Conservation (phyloP, 1,140 invertebrate species). For the Anagrus nilaparvatae region DNA sequence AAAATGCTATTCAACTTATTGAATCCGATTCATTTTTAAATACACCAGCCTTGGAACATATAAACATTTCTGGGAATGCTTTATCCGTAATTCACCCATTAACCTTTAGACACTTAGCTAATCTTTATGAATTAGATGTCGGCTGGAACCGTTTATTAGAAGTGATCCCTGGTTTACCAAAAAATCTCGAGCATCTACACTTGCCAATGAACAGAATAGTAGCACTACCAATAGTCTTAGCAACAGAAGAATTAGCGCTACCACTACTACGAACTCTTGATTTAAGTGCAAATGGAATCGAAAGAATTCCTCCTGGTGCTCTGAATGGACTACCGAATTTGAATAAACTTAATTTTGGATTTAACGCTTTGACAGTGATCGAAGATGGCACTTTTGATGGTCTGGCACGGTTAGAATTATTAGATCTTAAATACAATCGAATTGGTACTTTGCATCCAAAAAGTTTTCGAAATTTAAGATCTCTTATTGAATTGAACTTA, state of each 20-base stretch:
- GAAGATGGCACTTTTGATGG: conserved; percentile 61
- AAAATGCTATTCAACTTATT: conserved; percentile 60
- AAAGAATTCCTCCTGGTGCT: conserved; percentile 53
- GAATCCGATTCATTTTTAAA: conserved; percentile 63
- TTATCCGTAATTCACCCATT: conserved; percentile 55
- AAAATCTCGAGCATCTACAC: conserved; percentile 67
- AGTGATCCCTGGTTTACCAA: conserved; percentile 61
- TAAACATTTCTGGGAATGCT: conserved; percentile 69
- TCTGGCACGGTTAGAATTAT: conserved; percentile 56
- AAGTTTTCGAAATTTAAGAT: conserved; percentile 51
- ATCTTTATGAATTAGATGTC: conserved; percentile 68
- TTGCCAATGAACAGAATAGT: conserved; percentile 64
- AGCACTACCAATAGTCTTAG: conserved; percentile 44
- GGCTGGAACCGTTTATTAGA: conserved; percentile 63
- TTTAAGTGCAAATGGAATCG: conserved; percentile 65
- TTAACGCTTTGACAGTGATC: conserved; percentile 61
- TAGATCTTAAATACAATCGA: conserved; percentile 71
- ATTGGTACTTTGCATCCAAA: conserved; percentile 55
- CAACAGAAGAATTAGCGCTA: conserved; percentile 56
- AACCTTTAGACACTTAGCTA: conserved; percentile 61
- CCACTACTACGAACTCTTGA: conserved; percentile 63
- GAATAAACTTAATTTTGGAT: conserved; percentile 61
- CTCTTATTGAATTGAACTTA: conserved; percentile 59
- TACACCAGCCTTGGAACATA: conserved; percentile 59
- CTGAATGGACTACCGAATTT: conserved; percentile 60